phyloP scores from a whole-genome alignment of 2,113 vertebrate genomes.

The Engystomops pustulosus region DNA sequence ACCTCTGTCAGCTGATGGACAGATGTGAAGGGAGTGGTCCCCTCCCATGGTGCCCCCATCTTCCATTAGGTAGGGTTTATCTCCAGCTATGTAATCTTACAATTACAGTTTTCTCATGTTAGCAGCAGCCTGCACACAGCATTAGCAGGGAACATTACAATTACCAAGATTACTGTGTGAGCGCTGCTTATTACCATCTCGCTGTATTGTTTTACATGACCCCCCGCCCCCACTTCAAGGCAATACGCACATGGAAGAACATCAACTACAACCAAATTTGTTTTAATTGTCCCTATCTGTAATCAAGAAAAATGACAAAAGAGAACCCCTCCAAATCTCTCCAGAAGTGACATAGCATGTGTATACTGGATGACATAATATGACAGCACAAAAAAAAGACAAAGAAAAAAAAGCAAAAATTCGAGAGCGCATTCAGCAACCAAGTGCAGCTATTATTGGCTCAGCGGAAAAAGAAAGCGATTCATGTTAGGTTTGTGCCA shows the following conservation, averaged over 20 bases:
- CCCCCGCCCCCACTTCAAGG: not conserved
- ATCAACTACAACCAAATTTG: not conserved
- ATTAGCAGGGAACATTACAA: slow-evolving; percentile 58
- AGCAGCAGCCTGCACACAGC: slow-evolving; percentile 51
- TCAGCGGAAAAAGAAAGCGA: slow-evolving; percentile 4
- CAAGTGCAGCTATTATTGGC: slow-evolving; percentile 9
- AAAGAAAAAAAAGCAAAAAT: slow-evolving; percentile 1
- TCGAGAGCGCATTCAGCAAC: not conserved
- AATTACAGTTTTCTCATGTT: slow-evolving; percentile 57
- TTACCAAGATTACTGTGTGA: slow-evolving; percentile 58
- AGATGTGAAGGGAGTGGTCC: not conserved
- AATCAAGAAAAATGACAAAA: not conserved
- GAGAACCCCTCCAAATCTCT: not conserved
- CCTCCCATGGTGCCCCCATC: slow-evolving; percentile 39
- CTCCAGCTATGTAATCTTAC: slow-evolving; percentile 59
- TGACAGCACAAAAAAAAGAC: slow-evolving; percentile 7
- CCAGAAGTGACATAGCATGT: not conserved
- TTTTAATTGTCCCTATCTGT: not conserved
- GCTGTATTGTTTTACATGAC: slow-evolving; percentile 47
- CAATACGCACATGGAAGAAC: not conserved
- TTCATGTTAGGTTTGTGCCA: not conserved
- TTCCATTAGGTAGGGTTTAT: slow-evolving; percentile 56
- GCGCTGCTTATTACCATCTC: slow-evolving; percentile 48
- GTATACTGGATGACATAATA: not conserved
- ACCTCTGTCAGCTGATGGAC: not conserved